Evolutionary conservation across 2,113 vertebrate species (phyloP).

Genomic region (Hippocampus comes): DNA sequence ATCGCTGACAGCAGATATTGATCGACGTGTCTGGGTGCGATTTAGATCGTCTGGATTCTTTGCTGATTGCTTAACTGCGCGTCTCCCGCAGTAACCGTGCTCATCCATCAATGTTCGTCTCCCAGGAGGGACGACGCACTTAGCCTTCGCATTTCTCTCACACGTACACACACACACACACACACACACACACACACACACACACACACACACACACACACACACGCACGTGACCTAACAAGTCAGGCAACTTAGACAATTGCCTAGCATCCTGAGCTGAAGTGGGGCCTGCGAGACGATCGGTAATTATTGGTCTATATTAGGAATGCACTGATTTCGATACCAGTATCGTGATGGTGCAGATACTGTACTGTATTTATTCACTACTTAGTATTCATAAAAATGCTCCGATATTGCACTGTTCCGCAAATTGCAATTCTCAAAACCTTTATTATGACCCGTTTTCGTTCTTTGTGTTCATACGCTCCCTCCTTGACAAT

Average conservation of each 20-base stretch:
- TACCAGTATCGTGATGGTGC: too few species aligned
- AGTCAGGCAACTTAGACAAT: neutral
- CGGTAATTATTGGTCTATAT: too few species aligned
- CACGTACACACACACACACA: neutral
- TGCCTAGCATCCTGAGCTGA: neutral
- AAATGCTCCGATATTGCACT: too few species aligned
- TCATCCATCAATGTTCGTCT: conserved; percentile 42
- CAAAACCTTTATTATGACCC: too few species aligned
- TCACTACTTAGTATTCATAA: too few species aligned
- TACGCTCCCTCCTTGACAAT: too few species aligned
- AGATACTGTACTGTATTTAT: too few species aligned
- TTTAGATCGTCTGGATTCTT: conserved; percentile 33
- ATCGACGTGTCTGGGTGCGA: conserved; percentile 41
- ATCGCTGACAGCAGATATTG: conserved; percentile 41
- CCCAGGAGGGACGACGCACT: neutral
- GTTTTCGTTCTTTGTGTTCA: too few species aligned
- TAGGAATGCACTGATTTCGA: too few species aligned
- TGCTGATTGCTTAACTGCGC: conserved; percentile 25
- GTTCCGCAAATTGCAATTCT: too few species aligned
- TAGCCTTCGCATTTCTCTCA: neutral
- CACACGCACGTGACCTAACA: neutral
- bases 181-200: neutral
- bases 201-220: neutral
- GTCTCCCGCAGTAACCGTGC: conserved; percentile 39
- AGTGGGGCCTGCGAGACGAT: neutral